Base-by-base conservation (phyloP, 2,113 vertebrate species). In the Rhinoptilus africanus region DNA sequence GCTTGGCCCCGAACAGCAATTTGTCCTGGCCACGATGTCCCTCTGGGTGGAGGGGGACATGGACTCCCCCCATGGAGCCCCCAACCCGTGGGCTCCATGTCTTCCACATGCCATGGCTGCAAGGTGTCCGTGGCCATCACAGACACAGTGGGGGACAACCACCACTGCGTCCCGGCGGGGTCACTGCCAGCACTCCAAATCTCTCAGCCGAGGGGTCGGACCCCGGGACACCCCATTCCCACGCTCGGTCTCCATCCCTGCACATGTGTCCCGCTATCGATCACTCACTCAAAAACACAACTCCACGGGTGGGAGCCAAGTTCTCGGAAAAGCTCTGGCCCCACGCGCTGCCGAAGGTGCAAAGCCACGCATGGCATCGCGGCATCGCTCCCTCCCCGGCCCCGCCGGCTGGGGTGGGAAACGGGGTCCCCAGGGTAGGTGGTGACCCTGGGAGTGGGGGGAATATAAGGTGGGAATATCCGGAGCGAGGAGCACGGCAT, bases 1-100 rank as follows among this genome's bases (percentile, higher is more conserved):
- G 8, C 27, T 43, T 5, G 54, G 60, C 3, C 27, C 3, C 0
- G 1, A 23, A 34, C 22, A 3, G 0, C 22, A 5, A 32, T 0
- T 2, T 1, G 45, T 39, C n/a, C 28, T 1, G 2, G 53, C 20
- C 75, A 39, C 2, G 4, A 20, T 45, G 48, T 41, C 73, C 60
- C 43, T 21, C 18, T 8, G 26, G 43, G 39, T 72, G 66, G n/a
- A n/a, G n/a, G n/a, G n/a, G n/a, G n/a, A n/a, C n/a, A n/a, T n/a
- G n/a, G n/a, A n/a, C n/a, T n/a, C n/a, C n/a, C n/a, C n/a, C n/a
- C n/a, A n/a, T n/a, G n/a, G n/a, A n/a, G n/a, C 59, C 2, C 45
- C 34, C 67, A 59, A 32, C 48, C 75, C 6, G 0, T 4, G 47
- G 23, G 22, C 8, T 17, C 56, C 37, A 7, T 7, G 2, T 16